A percentile compares a stretch with the other conserved stretches of the same genome.
Evolutionary conservation across 2,113 vertebrate genomes (phyloP).

Genomic region (Petaurus breviceps): DNA sequence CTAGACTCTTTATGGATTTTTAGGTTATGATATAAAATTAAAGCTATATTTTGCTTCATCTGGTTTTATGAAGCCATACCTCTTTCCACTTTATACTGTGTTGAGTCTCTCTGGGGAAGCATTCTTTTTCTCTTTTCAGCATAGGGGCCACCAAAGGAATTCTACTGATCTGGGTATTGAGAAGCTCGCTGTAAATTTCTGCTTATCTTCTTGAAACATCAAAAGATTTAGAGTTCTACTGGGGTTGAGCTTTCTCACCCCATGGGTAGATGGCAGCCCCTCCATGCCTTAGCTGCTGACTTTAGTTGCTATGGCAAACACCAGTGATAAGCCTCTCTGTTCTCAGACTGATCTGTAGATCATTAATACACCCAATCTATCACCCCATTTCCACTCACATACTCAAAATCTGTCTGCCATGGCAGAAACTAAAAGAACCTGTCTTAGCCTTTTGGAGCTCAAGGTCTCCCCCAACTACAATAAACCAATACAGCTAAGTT

Average conservation of each 20-base stretch:
- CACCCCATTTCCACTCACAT: neutral
- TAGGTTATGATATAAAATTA: neutral
- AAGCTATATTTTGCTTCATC: accelerated
- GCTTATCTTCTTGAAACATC: neutral
- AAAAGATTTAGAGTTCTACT: neutral
- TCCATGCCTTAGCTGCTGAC: neutral
- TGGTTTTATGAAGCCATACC: neutral
- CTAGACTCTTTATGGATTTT: neutral
- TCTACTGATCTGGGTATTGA: neutral
- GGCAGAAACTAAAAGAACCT: neutral
- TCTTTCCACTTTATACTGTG: neutral
- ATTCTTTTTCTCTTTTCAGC: neutral
- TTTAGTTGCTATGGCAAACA: neutral
- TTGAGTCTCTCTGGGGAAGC: neutral
- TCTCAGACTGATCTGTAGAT: neutral
- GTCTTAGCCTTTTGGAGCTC: neutral
- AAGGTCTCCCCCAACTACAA: neutral
- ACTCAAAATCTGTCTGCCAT: neutral
- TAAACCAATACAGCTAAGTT: neutral
- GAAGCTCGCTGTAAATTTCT: neutral
- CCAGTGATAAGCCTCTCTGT: neutral
- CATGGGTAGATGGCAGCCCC: neutral
- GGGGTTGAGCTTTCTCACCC: neutral
- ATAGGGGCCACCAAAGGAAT: neutral
- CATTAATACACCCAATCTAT: neutral